Evolutionary conservation across 1,140 invertebrate species (phyloP).

Genomic region (Eupeodes corollae): DNA sequence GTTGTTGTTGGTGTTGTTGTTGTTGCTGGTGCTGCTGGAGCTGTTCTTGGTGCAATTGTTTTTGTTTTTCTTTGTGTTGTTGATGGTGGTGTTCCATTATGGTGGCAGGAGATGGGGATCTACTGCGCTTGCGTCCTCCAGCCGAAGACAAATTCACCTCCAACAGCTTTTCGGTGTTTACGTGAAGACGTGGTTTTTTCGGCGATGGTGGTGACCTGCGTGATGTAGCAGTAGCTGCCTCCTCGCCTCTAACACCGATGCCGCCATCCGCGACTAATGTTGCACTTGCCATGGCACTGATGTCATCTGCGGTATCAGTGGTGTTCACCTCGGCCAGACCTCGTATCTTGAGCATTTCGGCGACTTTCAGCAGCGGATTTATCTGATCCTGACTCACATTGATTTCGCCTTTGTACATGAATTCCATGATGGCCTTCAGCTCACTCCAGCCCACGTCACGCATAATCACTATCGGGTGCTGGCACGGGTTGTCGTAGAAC

Average conservation of each 20-base stretch:
- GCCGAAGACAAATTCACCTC: constrained; percentile 4
- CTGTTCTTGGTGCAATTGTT: not conserved
- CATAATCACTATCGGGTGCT: constrained; percentile 83
- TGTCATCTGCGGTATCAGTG: constrained; percentile 29
- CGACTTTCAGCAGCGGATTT: constrained; percentile 72
- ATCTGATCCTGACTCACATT: constrained; percentile 86
- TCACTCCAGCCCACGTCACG: constrained; percentile 79
- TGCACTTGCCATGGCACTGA: not conserved
- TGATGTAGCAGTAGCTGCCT: too few species aligned
- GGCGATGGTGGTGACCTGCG: too few species aligned
- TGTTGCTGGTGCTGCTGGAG: not conserved
- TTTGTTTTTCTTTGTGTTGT: constrained; percentile 2
- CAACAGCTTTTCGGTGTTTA: too few species aligned
- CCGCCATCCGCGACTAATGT: constrained; percentile 21
- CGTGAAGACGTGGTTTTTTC: too few species aligned
- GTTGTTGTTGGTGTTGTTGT: constrained; percentile 15
- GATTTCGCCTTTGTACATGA: constrained; percentile 90
- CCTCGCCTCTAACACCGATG: too few species aligned
- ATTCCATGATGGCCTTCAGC: constrained; percentile 78
- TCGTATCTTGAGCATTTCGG: constrained; percentile 73
- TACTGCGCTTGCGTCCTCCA: constrained; percentile 25
- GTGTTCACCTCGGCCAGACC: constrained; percentile 77
- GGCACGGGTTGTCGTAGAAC: constrained; percentile 84
- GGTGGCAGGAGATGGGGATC: constrained; percentile 32
- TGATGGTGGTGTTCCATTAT: constrained; percentile 31